Evolutionary conservation across 2,888 invertebrate species (phyloP).

Genomic region (Himalopsyche japonica): DNA sequence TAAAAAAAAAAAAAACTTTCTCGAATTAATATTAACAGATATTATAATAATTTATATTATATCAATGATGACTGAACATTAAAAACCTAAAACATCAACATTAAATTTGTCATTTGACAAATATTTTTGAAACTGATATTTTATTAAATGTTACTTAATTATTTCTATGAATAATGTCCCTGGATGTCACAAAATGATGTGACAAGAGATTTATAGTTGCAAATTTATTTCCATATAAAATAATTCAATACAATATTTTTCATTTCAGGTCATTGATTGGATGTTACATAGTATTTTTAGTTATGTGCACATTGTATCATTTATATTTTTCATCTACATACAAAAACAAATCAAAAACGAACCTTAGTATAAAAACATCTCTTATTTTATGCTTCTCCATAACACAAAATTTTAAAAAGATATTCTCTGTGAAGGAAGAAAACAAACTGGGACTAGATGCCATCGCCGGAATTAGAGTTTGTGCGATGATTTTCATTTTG

Average conservation of each 20-base stretch:
- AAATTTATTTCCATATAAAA: too few species aligned
- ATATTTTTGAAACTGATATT: too few species aligned
- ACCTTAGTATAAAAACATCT: slow-evolving; percentile 44
- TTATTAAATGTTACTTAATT: too few species aligned
- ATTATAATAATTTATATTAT: too few species aligned
- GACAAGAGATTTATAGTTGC: too few species aligned
- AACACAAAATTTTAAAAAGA: slow-evolving; percentile 62
- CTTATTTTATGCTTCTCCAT: slow-evolving; percentile 62
- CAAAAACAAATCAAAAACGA: slow-evolving; percentile 47
- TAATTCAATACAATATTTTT: slow-evolving; percentile 32
- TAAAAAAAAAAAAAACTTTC: too few species aligned
- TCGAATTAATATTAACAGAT: too few species aligned
- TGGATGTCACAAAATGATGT: too few species aligned
- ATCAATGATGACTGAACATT: too few species aligned
- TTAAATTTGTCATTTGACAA: too few species aligned
- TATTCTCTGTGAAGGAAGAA: slow-evolving; percentile 60
- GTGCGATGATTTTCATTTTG: slow-evolving; percentile 70
- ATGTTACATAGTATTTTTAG: slow-evolving; percentile 52
- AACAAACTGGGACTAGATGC: slow-evolving; percentile 66
- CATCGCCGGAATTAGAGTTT: slow-evolving; percentile 66
- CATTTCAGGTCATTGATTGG: slow-evolving; percentile 56
- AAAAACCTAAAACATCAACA: too few species aligned
- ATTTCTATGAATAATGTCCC: too few species aligned
- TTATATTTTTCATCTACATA: slow-evolving; percentile 47
- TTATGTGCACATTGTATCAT: slow-evolving; percentile 58